A percentile compares a stretch with the other conserved stretches of the same genome.
These are phyloP conservation scores for Crotalus tigris DNA, from an alignment of 2,113 vertebrate species.

Conservation along the genomic window DNA sequence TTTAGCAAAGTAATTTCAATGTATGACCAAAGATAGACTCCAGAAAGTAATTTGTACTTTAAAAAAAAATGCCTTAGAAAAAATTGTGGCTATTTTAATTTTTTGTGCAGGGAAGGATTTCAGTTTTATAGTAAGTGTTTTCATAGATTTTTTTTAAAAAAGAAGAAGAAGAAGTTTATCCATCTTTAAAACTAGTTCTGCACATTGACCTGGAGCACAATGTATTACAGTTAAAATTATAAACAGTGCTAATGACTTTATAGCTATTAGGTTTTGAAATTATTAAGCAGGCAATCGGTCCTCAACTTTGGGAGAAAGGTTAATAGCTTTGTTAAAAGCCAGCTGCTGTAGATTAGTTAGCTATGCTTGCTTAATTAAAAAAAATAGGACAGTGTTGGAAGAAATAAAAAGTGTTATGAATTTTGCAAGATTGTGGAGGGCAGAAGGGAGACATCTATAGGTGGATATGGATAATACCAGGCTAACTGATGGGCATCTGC, in stretches of 20 bases:
- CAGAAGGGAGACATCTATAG: not conserved
- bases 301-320: not conserved
- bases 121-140: not conserved
- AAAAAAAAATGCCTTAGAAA: not conserved
- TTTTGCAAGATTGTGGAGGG: not conserved
- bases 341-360: not conserved
- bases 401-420: not conserved
- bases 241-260: not conserved
- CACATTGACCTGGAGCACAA: not conserved
- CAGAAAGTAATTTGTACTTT: not conserved
- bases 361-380: constrained; percentile 4
- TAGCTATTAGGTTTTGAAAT: not conserved
- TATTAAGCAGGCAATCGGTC: not conserved
- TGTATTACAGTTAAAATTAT: not conserved
- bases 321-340: not conserved
- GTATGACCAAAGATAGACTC: not conserved
- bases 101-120: not conserved
- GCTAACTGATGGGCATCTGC: not conserved
- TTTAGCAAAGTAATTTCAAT: not conserved
- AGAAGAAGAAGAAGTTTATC: not conserved
- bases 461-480: not conserved
- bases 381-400: not conserved
- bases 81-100: not conserved
- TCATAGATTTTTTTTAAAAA: not conserved
- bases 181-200: not conserved